Evolutionary conservation across 2,797 vertebrate genomes (phyloP), one percentile per base, ranked within the genome.

Genomic region (Hephaestus fuliginosus): DNA sequence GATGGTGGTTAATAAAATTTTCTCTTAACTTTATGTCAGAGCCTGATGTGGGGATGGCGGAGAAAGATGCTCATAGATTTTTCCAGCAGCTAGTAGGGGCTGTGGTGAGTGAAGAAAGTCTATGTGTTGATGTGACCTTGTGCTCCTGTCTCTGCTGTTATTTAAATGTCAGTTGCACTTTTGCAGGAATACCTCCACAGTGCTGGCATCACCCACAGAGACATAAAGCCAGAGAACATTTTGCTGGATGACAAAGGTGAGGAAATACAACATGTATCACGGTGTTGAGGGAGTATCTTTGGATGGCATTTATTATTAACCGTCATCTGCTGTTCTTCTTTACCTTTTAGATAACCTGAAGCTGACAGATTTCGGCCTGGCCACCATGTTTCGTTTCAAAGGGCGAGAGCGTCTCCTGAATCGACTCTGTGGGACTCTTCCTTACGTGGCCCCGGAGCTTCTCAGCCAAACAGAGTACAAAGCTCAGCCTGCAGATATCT

Each of bases 181-280:
- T 9, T 72, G 11, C 88, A 99, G 98, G 96, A 98, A 68, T 99
- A 99, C 71, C 96, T 99, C 57, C 98, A 99, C 88, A 87, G 91
- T 74, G 91, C 96, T 7, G 98, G 98, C 81, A 98, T 99, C 93
- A 98, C 98, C 33, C 98, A 99, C 83, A 96, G 98, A n/a, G 98
- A 99, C 91, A 97, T 99, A 88, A 99, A 99, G 75, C 98, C 98
- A 0, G 98, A 99, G 93, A 99, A 99, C 84, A 96, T 99, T 84
- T 93, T 99, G 57, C 93, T 99, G 74, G 97, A 99, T 33, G 97
- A 98, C 70, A 96, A 97, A 95, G 97, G 98, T 99, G 41, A 83
- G 56, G 9, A 25, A 57, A 63, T 12, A 2, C 0, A 5, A 13
- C 5, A 2, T 67, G 48, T 33, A 5, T 66, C 1, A 0, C 28